Percentiles rank a stretch among this genome's conserved stretches.
Conservation (phyloP, 1,140 invertebrate genomes). For the Pogonomyrmex barbatus region DNA sequence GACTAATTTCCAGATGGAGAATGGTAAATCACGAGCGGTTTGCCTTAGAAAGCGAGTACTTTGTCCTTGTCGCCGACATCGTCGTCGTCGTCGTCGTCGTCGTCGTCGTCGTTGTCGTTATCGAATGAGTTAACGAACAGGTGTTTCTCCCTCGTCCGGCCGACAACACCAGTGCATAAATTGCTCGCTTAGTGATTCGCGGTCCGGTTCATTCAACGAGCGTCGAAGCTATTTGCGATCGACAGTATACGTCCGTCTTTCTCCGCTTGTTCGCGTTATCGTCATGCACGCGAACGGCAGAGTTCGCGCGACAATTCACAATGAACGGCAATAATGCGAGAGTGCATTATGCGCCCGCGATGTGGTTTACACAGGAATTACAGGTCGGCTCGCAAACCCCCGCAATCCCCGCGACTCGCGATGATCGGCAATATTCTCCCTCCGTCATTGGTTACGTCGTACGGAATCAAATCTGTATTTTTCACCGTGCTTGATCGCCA, state of each 20-base stretch:
- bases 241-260: background rate
- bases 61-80: conserved; percentile 35
- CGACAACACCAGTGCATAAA: conserved; percentile 46
- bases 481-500: background rate
- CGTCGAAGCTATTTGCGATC: conserved; percentile 50
- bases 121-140: conserved; percentile 60
- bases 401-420: too few relatives aligned
- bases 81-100: conserved; percentile 2
- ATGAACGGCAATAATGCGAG: conserved; percentile 21
- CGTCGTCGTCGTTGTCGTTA: background rate
- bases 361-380: conserved; percentile 5
- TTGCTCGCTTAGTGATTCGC: conserved; percentile 28
- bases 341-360: background rate
- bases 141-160: conserved; percentile 35
- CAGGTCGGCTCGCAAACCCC: background rate
- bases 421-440: background rate
- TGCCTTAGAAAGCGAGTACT: conserved; percentile 39
- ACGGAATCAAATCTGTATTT: background rate
- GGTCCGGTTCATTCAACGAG: conserved; percentile 28
- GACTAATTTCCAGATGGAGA: conserved; percentile 54
- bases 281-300: background rate
- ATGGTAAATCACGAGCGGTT: conserved; percentile 50
- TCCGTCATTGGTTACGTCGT: background rate
- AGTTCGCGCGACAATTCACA: conserved; percentile 42
- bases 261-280: background rate